phyloP scores from a whole-genome alignment of 2,113 vertebrate genomes.

The Chinchilla lanigera region DNA sequence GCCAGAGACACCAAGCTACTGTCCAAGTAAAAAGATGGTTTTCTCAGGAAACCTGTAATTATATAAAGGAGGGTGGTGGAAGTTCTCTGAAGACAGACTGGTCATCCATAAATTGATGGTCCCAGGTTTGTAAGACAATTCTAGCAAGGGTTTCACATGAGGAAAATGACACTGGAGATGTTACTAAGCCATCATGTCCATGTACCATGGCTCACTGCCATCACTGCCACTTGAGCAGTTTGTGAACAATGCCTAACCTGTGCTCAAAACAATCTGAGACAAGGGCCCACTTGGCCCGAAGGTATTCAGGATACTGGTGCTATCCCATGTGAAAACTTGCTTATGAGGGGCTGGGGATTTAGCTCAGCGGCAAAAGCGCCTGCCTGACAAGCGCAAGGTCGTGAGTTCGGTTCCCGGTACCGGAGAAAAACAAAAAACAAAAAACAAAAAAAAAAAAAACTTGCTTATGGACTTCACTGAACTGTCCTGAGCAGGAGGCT shows the following conservation, averaged over 20 bases:
- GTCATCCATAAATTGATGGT: not conserved
- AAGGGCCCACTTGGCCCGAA: not conserved
- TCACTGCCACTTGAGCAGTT: not conserved
- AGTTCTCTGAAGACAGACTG: not conserved
- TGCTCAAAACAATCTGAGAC: not conserved
- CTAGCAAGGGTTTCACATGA: not conserved
- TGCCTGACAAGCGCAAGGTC: too few species aligned
- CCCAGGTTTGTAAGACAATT: not conserved
- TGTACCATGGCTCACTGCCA: not conserved
- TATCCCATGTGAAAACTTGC: not conserved
- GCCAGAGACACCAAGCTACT: not conserved
- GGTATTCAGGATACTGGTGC: too few species aligned
- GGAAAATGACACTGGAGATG: not conserved
- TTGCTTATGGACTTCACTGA: not conserved
- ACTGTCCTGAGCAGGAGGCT: not conserved
- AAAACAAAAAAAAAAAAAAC: too few species aligned
- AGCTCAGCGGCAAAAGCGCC: too few species aligned
- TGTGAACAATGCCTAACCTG: not conserved
- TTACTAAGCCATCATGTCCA: not conserved
- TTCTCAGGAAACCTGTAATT: not conserved
- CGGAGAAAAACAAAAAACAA: too few species aligned
- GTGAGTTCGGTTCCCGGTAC: too few species aligned
- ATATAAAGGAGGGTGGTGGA: not conserved
- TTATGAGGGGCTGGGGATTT: too few species aligned
- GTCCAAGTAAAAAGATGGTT: not conserved